Evolutionary conservation across 2,888 invertebrate species (phyloP).

Genomic region (Cremastinae sp.): DNA sequence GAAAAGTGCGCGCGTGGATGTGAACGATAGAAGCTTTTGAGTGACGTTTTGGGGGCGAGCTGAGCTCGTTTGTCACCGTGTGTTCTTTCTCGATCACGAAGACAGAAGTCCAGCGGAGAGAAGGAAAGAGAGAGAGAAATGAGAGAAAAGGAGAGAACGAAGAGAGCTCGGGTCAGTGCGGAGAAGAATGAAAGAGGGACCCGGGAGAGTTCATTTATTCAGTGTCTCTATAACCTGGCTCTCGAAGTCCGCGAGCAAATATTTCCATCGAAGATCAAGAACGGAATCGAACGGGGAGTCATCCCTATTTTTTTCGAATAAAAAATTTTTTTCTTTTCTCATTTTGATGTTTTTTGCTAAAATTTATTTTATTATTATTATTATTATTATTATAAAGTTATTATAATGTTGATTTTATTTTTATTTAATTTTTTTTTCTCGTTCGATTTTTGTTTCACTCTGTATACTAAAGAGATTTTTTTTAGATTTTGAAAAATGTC

Average conservation of each 20-base stretch:
- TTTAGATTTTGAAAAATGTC: no score
- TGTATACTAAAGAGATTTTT: no score
- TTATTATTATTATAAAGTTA: no score
- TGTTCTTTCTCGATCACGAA: conserved; percentile 42
- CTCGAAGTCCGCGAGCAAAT: background rate
- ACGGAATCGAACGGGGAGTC: no score
- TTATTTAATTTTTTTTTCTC: no score
- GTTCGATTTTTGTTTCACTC: no score
- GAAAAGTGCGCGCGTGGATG: conserved; percentile 64
- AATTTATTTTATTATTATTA: no score
- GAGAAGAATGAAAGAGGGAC: conserved; percentile 3
- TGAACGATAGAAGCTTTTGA: conserved; percentile 73
- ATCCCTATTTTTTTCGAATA: no score
- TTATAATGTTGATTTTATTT: no score
- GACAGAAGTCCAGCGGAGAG: conserved; percentile 9
- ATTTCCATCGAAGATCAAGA: no score
- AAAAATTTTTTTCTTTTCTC: no score
- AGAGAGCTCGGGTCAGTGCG: conserved; percentile 19
- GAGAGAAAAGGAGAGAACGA: conserved; percentile 36
- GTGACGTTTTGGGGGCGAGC: conserved; percentile 78
- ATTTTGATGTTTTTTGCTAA: no score
- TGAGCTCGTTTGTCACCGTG: conserved; percentile 76
- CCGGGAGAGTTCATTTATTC: conserved; percentile 60
- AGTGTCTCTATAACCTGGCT: conserved; percentile 21
- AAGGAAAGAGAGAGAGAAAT: conserved; percentile 22